phyloP scores from a whole-genome alignment of 2,113 vertebrate genomes.

The Phaethon lepturus region DNA sequence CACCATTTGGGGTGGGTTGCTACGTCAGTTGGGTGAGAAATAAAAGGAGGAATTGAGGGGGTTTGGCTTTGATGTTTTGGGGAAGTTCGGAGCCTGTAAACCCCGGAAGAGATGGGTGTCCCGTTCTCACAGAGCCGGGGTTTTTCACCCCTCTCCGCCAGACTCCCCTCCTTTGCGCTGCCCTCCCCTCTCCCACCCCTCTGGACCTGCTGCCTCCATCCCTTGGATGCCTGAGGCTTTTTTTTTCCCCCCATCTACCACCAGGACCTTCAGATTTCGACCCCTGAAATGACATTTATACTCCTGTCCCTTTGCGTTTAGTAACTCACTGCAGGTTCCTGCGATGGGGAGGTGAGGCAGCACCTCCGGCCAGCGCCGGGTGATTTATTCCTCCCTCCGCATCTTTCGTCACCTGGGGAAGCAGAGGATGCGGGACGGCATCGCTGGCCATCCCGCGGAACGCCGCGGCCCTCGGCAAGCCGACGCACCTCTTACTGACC shows the following conservation, averaged over 20 bases:
- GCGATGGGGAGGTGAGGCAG: accelerated
- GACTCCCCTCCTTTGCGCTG: accelerated
- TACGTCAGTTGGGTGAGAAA: background rate
- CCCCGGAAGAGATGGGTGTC: accelerated
- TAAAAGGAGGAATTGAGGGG: background rate
- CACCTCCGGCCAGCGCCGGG: accelerated
- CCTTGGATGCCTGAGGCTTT: accelerated
- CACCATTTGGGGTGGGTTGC: background rate
- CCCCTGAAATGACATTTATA: background rate
- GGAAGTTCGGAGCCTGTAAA: background rate
- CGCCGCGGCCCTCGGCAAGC: background rate
- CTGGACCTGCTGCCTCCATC: background rate
- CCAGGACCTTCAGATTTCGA: background rate
- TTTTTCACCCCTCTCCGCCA: background rate
- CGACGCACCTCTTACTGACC: background rate
- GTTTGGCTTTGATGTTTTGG: background rate
- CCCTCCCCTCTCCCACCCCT: background rate
- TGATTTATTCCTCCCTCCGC: background rate
- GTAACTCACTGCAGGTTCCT: background rate
- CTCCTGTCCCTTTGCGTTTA: background rate
- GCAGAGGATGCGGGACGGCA: background rate
- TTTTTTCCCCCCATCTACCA: background rate
- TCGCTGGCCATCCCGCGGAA: accelerated
- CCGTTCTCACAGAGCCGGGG: accelerated
- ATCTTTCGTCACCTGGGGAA: accelerated